Conservation (phyloP, 2,797 vertebrate species). For the Danio aesculapii region DNA sequence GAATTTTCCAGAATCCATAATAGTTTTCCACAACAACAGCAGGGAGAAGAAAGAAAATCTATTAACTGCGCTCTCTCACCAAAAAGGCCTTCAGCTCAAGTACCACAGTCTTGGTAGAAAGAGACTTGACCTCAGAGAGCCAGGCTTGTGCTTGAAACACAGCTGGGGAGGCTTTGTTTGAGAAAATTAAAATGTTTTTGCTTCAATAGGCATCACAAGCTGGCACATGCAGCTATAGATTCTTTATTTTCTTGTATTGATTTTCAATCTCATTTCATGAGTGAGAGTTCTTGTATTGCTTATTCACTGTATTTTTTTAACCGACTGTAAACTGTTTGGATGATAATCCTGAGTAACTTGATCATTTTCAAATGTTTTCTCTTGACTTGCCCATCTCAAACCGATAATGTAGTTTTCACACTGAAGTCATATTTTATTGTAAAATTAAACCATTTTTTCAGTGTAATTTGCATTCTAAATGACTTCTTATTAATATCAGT, state of each 20-base stretch:
- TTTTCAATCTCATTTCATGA: slow-evolving; percentile 49
- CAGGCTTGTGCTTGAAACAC: slow-evolving; percentile 75
- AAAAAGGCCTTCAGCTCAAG: slow-evolving; percentile 89
- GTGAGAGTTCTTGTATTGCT: not conserved
- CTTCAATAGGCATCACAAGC: slow-evolving; percentile 70
- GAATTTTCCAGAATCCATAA: slow-evolving; percentile 81
- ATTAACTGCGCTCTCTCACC: slow-evolving; percentile 88
- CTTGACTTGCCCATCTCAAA: too few relatives aligned
- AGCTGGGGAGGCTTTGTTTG: slow-evolving; percentile 83
- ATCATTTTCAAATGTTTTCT: not conserved
- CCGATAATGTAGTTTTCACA: too few relatives aligned
- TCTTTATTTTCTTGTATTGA: slow-evolving; percentile 57
- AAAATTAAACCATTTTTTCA: too few relatives aligned
- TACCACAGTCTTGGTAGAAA: slow-evolving; percentile 82
- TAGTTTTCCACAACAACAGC: slow-evolving; percentile 82
- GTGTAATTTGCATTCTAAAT: too few relatives aligned
- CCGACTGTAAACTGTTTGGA: not conserved
- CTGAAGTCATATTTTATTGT: too few relatives aligned
- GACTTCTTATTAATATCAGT: too few relatives aligned
- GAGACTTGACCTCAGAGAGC: slow-evolving; percentile 84
- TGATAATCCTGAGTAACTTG: not conserved
- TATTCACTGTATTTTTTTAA: not conserved
- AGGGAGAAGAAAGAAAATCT: slow-evolving; percentile 83
- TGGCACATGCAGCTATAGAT: slow-evolving; percentile 63
- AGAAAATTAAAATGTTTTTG: slow-evolving; percentile 79